Base-by-base conservation (phyloP, 1,140 invertebrate genomes). In the Drosophila grimshawi region DNA sequence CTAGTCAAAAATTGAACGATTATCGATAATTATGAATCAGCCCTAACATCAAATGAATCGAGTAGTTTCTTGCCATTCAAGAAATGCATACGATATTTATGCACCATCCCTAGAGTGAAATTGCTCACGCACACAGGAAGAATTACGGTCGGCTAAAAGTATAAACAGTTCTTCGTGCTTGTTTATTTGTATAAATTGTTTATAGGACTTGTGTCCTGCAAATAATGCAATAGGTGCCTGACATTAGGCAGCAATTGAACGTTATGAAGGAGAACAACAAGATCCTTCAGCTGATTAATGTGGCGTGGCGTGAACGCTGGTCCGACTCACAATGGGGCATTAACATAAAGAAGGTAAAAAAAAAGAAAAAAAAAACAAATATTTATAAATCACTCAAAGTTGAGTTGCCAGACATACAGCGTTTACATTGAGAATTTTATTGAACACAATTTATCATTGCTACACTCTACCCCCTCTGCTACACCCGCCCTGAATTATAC, bases 241-340 rank as follows among this genome's bases (percentile, higher is more conserved):
- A 3, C 3, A 32, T n/a, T 33, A 29, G 10, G 5, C 19, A 32
- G 8, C 7, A 72, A 45, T 11, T 46, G 45, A 56, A 60, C 10
- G 10, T 71, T 11, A 89, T 89, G 85, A 89, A 89, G 65, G 85
- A 89, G 67, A 88, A 88, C 59, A 88, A 90, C 65, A 89, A 89
- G 35, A 89, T 89, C 52, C 78, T 89, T 56, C 85, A 90, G 63
- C 81, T 89, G 19, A 89, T 89, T 51, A 90, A 89, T 55, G 81
- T 89, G 93, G 98, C 98, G 46, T 99, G 98, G 98, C 94, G 97
- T 81, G 97, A 98, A 93, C 94, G 98, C 60, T 99, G 98, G 98
- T 96, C 96, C 7, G 97, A 98, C 93, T 94, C 98, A 32, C 96
- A 98, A 93, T 99, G 97, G 97, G 97, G 97, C 33, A 98, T 98